These are phyloP conservation scores for Orchesella cincta DNA, from an alignment of 1,140 invertebrate species.

Conservation along the genomic window DNA sequence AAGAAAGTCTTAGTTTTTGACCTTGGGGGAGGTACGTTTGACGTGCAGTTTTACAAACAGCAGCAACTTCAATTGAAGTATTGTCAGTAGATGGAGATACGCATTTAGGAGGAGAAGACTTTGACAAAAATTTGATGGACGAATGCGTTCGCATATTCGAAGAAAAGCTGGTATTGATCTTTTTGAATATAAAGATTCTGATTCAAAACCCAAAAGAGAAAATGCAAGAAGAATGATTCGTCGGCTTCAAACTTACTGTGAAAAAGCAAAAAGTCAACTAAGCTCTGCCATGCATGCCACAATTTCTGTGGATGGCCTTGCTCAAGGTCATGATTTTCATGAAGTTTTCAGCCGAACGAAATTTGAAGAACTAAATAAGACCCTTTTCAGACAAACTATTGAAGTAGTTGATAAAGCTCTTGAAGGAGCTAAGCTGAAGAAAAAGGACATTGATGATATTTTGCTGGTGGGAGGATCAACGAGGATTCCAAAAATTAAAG, in stretches of 20 bases:
- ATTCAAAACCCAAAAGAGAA: background rate
- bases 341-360: conserved; percentile 52
- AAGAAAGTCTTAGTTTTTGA: conserved; percentile 52
- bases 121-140: background rate
- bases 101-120: background rate
- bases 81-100: background rate
- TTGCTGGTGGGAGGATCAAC: conserved; percentile 46
- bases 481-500: conserved; percentile 39
- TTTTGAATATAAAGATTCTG: background rate
- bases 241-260: background rate
- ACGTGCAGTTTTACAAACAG: conserved; percentile 62
- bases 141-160: background rate
- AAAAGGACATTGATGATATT: conserved; percentile 52
- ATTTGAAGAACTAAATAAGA: background rate
- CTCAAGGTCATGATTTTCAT: conserved; percentile 58
- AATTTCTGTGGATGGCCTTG: conserved; percentile 39
- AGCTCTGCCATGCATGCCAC: conserved; percentile 21
- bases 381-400: background rate
- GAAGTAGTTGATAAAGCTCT: background rate
- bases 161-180: conserved; percentile 57
- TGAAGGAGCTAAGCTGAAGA: conserved; percentile 45
- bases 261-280: background rate
- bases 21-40: conserved; percentile 56
- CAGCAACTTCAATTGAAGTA: conserved; percentile 62
- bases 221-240: background rate